A percentile compares a stretch with the other conserved stretches of the same genome.
These are phyloP conservation scores for Tapirus terrestris DNA, from an alignment of 2,113 vertebrate genomes.

Conservation along the genomic window DNA sequence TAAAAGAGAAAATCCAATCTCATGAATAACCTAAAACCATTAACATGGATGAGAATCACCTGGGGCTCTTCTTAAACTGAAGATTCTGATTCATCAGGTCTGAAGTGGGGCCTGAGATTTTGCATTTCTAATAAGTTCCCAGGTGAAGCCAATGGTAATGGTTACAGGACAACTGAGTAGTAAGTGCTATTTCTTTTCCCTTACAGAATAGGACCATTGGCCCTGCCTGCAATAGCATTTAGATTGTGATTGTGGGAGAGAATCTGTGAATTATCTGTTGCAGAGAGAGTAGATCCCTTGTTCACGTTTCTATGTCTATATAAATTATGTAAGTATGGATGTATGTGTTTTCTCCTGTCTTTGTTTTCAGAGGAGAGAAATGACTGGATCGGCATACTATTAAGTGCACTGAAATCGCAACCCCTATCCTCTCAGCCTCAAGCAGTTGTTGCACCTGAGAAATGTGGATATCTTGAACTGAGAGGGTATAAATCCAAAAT, in stretches of 20 bases:
- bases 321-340: not conserved
- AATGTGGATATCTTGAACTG: conserved; percentile 93
- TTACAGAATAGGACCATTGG: not conserved
- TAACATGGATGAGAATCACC: not conserved
- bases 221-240: not conserved
- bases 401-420: conserved; percentile 88
- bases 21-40: not conserved
- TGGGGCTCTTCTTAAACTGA: not conserved
- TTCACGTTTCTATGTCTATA: not conserved
- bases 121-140: not conserved
- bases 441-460: conserved; percentile 87
- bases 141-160: not conserved
- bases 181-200: not conserved
- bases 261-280: not conserved
- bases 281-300: not conserved
- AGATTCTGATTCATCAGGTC: not conserved
- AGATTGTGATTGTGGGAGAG: not conserved
- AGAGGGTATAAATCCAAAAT: conserved; percentile 97
- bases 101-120: not conserved
- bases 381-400: conserved; percentile 93
- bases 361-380: conserved; percentile 91
- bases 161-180: not conserved
- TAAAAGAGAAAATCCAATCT: not conserved
- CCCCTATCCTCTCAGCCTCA: conserved; percentile 83
- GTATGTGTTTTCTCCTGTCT: conserved; percentile 42